Conservation (phyloP, 1,140 invertebrate species). For the Batillaria attramentaria region DNA sequence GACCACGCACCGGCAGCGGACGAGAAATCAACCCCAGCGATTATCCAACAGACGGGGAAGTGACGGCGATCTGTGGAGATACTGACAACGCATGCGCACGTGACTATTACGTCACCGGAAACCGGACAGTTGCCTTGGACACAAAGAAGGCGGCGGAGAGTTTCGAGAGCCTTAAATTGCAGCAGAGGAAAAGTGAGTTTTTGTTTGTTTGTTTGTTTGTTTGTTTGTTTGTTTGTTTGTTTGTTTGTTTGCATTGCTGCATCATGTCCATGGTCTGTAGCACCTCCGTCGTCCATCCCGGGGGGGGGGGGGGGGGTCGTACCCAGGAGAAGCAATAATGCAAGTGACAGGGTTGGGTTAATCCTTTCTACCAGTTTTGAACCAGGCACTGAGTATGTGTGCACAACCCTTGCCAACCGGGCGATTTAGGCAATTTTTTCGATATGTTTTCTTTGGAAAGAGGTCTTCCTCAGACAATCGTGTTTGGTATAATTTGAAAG, state of each 20-base stretch:
- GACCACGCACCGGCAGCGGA: background rate
- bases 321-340: too few species aligned
- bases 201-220: background rate
- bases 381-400: too few species aligned
- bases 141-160: background rate
- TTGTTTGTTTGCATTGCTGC: background rate
- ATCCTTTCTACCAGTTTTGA: too few species aligned
- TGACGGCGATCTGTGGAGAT: background rate
- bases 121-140: constrained; percentile 9
- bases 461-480: too few species aligned
- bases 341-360: too few species aligned
- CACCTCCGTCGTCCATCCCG: too few species aligned
- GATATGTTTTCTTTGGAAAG: too few species aligned
- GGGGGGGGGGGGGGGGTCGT: too few species aligned
- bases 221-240: constrained; percentile 9
- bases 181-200: constrained; percentile 29
- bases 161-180: constrained; percentile 15
- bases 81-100: constrained; percentile 7
- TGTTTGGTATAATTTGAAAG: too few species aligned
- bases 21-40: background rate
- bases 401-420: too few species aligned
- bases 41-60: background rate
- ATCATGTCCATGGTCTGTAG: too few species aligned
- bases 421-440: too few species aligned
- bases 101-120: constrained; percentile 33